A percentile compares a stretch with the other conserved stretches of the same genome.
These are phyloP conservation scores for Poicephalus gulielmi DNA, from an alignment of 2,113 vertebrate genomes.

Conservation along the genomic window DNA sequence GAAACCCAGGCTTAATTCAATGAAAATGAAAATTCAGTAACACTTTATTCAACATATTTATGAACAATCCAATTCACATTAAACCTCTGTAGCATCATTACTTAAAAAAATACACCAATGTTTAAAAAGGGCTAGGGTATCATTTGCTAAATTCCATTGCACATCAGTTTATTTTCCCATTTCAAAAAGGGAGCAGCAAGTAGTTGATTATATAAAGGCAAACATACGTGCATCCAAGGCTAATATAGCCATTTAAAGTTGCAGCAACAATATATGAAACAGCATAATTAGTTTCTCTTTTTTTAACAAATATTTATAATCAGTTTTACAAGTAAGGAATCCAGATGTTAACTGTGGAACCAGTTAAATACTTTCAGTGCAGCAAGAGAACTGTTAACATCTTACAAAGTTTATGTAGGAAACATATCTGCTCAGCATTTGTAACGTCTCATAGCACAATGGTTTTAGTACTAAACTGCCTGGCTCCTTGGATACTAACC, in stretches of 20 bases:
- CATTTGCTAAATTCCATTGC: neutral
- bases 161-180: neutral
- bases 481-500: neutral
- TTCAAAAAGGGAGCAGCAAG: neutral
- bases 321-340: neutral
- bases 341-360: neutral
- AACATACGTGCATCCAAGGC: neutral
- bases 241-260: neutral
- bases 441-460: neutral
- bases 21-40: neutral
- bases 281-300: neutral
- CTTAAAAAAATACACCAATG: neutral
- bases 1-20: neutral
- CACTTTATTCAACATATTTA: constrained; percentile 11
- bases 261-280: neutral
- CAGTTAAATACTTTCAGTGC: neutral
- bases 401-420: neutral
- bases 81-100: neutral
- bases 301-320: neutral
- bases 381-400: neutral
- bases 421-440: neutral
- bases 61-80: neutral
- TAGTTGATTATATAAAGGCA: neutral
- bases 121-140: neutral
- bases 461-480: neutral